Base-by-base conservation (phyloP, 2,797 vertebrate genomes). In the Denticeps clupeoides region DNA sequence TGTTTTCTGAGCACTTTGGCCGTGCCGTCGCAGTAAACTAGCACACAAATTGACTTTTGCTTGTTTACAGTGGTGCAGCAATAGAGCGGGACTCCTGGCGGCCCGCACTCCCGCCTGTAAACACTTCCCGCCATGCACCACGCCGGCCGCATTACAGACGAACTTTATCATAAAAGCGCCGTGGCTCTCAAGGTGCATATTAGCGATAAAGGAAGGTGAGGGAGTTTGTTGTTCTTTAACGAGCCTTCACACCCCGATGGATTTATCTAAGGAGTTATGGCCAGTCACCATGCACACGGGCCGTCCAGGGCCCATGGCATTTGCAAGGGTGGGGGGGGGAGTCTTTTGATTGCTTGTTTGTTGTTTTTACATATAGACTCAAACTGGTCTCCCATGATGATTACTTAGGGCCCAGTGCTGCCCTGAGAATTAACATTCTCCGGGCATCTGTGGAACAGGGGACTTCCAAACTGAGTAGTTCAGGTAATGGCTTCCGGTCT, bases 201-300 rank as follows among this genome's bases (percentile, higher is more conserved):
- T 63, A 61, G 60, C 67, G 68, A 65, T 67, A 65, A 67, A 65
- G 55, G 51, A 62, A 65, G 64, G 60, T 65, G 57, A 63, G 58
- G 42, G 10, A 46, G 49, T 63, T 63, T 65, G 58, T 64, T 59
- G 59, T 53, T 55, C 47, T 66, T 66, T 64, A 69, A 64, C 61
- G 52, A 60, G 61, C 56, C 55, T 55, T 63, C 60, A 65, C 58
- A 65, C 60, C 63, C 44, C 60, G 63, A 50, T 21, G 46, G 40
- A 44, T 51, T 43, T 60, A 61, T 64, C 62, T 51, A 43, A 51
- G 23, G 51, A 58, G 45, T 65, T 62, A 68, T 47, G 55, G 65
- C 62, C 57, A 62, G 59, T 65, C 59, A 60, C 59, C 45, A 44
- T 24, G 44, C 51, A 51, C 51, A 47, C 26, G 23, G 40, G n/a